Conservation (phyloP, 2,113 vertebrate species). For the Rhegmatorhina hoffmannsi region DNA sequence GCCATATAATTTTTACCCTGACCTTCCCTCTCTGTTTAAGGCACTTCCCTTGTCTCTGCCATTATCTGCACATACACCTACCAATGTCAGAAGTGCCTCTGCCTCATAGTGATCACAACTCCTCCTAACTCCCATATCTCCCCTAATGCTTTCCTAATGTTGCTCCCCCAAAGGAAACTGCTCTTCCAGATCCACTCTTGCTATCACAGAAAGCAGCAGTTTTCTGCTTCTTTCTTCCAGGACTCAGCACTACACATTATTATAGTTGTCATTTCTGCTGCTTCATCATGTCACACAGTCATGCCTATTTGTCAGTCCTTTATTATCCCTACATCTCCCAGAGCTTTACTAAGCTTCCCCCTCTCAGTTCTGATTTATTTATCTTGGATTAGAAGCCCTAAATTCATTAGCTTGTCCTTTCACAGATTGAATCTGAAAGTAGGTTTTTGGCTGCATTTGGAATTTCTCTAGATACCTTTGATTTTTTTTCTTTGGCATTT, state of each 20-base stretch:
- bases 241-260: background rate
- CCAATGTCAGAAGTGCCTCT: background rate
- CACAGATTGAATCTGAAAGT: background rate
- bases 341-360: background rate
- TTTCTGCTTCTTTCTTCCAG: background rate
- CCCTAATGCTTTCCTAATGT: background rate
- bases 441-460: slow-evolving; percentile 3
- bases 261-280: background rate
- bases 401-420: slow-evolving; percentile 33
- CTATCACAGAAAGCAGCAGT: background rate
- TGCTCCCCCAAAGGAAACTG: background rate
- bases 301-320: background rate
- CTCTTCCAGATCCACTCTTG: background rate
- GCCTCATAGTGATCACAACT: background rate
- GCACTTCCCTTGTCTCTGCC: background rate
- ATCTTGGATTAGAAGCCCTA: slow-evolving; percentile 13
- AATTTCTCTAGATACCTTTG: slow-evolving; percentile 15
- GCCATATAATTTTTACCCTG: background rate
- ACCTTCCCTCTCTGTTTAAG: background rate
- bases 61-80: background rate
- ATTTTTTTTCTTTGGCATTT: slow-evolving; percentile 9
- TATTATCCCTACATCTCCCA: background rate
- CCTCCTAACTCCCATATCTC: background rate
- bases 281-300: background rate
- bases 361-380: slow-evolving; percentile 21